A percentile compares a stretch with the other conserved stretches of the same genome.
Evolutionary conservation across 1,140 invertebrate genomes (phyloP).

Genomic region (Drosophila hydei): DNA sequence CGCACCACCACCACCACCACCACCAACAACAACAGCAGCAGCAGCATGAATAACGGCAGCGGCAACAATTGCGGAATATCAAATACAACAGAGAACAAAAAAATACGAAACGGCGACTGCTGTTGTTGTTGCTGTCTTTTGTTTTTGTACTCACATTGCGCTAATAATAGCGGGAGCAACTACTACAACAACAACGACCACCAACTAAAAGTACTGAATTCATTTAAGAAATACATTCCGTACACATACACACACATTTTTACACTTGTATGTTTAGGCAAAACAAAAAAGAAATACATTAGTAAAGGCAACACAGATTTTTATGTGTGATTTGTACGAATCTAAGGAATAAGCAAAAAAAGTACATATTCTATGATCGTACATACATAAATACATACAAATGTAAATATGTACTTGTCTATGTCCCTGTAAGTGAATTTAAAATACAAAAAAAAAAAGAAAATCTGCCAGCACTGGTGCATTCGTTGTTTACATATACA

Average conservation of each 20-base stretch:
- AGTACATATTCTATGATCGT: neutral
- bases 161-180: constrained; percentile 73
- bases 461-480: constrained; percentile 25
- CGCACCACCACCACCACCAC: constrained; percentile 23
- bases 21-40: constrained; percentile 1
- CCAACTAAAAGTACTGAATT: constrained; percentile 61
- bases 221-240: constrained; percentile 17
- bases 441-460: constrained; percentile 11
- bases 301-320: constrained; percentile 16
- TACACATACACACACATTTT: constrained; percentile 19
- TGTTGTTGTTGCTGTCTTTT: constrained; percentile 23
- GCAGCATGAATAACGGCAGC: too few relatives aligned
- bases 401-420: neutral
- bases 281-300: constrained; percentile 11
- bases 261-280: constrained; percentile 33
- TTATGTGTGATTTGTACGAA: constrained; percentile 19
- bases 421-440: constrained; percentile 23
- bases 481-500: constrained; percentile 12
- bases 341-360: neutral
- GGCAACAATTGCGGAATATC: constrained; percentile 37
- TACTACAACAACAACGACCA: constrained; percentile 49
- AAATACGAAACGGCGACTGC: constrained; percentile 18
- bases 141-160: constrained; percentile 66
- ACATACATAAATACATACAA: constrained; percentile 1
- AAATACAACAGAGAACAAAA: constrained; percentile 36